Base-by-base conservation (phyloP, 2,113 vertebrate species). In the Athene cunicularia region DNA sequence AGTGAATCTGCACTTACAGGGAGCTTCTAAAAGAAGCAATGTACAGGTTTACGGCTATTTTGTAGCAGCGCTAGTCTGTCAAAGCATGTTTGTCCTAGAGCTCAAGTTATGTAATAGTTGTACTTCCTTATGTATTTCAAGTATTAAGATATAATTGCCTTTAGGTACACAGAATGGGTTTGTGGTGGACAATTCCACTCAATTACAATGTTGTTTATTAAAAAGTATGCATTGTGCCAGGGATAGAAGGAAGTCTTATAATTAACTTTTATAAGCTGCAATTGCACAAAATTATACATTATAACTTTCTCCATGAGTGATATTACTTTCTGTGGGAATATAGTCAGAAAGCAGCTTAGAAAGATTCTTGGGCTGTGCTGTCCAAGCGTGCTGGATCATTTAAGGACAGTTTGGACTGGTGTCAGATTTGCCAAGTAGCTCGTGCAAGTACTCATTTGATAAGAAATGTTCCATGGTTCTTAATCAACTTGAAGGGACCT, bases 131-230 rank as follows among this genome's bases (percentile, higher is more conserved):
- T 96, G 26, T 53, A 74, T 93, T 97, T 86, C 56, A 93, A 79
- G 64, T 39, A 66, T 76, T 88, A 70, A 58, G 63, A 53, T 84
- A 53, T 84, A 75, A 71, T 93, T 94, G 64, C 56, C 52, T 70
- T 93, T 96, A 87, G 87, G 55, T 83, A 53, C 63, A n/a, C 41
- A 18, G 49, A 92, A 90, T 89, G 43, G 30, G 70, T 87, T 94
- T 85, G 82, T 74, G 79, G 84, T 95, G 58, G 71, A 84, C 77
- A 95, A 68, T 62, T 94, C 81, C 53, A 83, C 73, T 80, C 32
- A 68, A 50, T 94, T 94, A 91, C 24, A 66, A 12, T 89, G 60
- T 52, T 92, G 88, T 90, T 97, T 93, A 91, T 97, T 95, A 87
- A 96, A 90, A 71, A 41, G 39, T 77, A 79, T 79, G n/a, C 73